Conservation (phyloP, 2,113 vertebrate genomes). For the Centropus unirufus region DNA sequence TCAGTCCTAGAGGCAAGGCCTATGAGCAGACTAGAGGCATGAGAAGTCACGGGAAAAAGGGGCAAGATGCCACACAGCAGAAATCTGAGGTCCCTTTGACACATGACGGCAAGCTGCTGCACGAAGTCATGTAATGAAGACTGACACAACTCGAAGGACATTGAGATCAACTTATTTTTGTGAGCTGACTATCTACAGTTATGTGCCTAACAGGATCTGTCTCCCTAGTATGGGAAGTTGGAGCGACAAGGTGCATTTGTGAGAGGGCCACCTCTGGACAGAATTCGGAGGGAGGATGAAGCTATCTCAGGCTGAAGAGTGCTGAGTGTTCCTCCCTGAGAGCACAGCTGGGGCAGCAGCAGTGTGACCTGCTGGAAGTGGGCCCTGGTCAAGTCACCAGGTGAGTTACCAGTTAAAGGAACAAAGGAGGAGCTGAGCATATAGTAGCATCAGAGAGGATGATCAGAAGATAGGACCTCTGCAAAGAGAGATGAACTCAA, state of each 20-base stretch:
- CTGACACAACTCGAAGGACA: not conserved
- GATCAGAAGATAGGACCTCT: not conserved
- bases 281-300: not conserved
- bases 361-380: not conserved
- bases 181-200: not conserved
- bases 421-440: not conserved
- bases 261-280: not conserved
- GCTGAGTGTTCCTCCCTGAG: not conserved
- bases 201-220: accelerated
- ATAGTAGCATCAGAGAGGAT: not conserved
- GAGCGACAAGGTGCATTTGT: not conserved
- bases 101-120: not conserved
- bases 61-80: not conserved
- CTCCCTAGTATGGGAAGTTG: not conserved
- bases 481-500: not conserved
- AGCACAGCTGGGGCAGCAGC: not conserved
- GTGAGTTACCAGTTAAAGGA: not conserved
- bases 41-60: not conserved
- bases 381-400: not conserved
- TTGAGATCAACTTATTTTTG: not conserved
- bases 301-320: not conserved
- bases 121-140: not conserved
- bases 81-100: not conserved
- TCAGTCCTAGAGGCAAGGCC: not conserved
- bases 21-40: not conserved